Conservation (phyloP, 2,113 vertebrate genomes). For the Phalacrocorax carbo region DNA sequence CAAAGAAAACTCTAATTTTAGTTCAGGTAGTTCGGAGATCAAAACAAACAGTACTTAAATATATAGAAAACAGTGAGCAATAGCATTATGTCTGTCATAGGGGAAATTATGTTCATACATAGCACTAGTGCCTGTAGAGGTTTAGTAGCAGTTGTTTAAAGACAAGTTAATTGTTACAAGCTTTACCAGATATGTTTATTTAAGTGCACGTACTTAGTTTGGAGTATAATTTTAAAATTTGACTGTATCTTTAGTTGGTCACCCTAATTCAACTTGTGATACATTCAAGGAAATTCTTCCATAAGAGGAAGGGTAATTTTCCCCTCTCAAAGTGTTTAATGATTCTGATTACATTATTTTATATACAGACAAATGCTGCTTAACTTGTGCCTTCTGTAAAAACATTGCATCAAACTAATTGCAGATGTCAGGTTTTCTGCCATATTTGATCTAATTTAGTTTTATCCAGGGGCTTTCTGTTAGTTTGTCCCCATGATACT, state of each 20-base stretch:
- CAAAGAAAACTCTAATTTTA: neutral
- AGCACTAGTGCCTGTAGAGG: neutral
- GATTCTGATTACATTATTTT: neutral
- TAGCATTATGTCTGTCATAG: neutral
- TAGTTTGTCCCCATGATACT: rapidly evolving
- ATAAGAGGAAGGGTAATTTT: rapidly evolving
- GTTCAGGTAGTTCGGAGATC: neutral
- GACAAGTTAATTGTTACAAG: rapidly evolving
- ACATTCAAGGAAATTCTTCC: neutral
- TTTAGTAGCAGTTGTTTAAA: neutral
- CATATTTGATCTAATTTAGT: neutral
- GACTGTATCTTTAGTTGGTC: rapidly evolving
- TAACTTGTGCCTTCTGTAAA: neutral
- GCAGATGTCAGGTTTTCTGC: neutral
- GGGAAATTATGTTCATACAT: neutral
- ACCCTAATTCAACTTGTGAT: neutral
- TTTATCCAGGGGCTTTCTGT: neutral
- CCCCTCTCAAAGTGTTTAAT: neutral
- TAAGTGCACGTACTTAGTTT: neutral
- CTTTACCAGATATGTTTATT: rapidly evolving
- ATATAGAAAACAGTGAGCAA: neutral
- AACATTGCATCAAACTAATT: rapidly evolving
- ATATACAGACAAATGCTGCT: neutral
- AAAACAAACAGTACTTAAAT: neutral
- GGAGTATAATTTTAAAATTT: neutral